Evolutionary conservation across 2,888 invertebrate genomes (phyloP).

Genomic region (Rapana venosa): DNA sequence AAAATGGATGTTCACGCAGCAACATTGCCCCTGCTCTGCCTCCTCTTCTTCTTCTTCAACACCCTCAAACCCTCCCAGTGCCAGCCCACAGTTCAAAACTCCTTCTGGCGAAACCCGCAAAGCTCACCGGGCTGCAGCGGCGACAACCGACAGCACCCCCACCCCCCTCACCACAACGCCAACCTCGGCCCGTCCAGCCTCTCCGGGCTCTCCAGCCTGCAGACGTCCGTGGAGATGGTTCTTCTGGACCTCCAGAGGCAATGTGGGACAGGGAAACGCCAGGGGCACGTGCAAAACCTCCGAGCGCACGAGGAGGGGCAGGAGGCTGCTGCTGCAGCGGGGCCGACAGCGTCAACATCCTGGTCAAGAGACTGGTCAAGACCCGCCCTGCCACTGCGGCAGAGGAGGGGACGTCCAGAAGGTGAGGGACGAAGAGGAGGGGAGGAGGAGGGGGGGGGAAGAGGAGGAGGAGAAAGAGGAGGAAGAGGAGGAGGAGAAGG

Average conservation of each 20-base stretch:
- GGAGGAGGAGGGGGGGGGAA: not conserved
- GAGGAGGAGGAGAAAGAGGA: not conserved
- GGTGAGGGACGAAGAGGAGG: not conserved
- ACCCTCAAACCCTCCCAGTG: no score
- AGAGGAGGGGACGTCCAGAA: not conserved
- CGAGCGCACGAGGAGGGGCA: conserved; percentile 7
- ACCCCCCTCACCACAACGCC: not conserved
- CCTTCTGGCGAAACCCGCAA: not conserved
- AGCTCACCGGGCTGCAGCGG: not conserved
- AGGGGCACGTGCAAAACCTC: not conserved
- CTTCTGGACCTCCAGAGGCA: conserved; percentile 33
- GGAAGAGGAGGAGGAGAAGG: not conserved
- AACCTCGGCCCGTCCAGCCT: not conserved
- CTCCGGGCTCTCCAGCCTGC: not conserved
- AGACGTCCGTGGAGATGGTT: conserved; percentile 19
- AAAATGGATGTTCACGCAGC: not conserved
- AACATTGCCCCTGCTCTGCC: not conserved
- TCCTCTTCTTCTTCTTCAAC: not conserved
- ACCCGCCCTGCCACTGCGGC: not conserved
- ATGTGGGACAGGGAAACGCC: not conserved
- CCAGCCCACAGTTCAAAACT: conserved; percentile 20
- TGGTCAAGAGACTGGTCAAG: conserved; percentile 29
- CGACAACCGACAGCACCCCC: not conserved
- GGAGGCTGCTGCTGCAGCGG: conserved; percentile 7
- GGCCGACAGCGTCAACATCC: conserved; percentile 18